phyloP scores from a whole-genome alignment of 2,113 vertebrate genomes.

The Pituophis catenifer region DNA sequence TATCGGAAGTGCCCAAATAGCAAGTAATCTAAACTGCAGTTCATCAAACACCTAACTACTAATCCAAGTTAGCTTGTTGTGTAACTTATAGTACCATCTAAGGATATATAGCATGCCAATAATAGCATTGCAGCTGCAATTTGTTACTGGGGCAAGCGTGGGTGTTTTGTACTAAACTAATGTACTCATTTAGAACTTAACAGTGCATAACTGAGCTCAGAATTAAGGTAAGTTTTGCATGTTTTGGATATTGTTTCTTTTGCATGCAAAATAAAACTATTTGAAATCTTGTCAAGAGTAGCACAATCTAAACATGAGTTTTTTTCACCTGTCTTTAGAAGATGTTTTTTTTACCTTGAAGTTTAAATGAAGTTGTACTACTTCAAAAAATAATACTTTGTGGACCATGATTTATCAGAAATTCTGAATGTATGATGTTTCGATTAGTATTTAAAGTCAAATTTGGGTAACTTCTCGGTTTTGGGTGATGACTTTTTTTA shows the following conservation, averaged over 20 bases:
- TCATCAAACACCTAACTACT: neutral
- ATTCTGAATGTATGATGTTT: neutral
- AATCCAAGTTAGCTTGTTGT: neutral
- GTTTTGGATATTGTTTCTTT: slow-evolving; percentile 14
- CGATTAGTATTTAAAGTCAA: neutral
- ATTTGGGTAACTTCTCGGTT: neutral
- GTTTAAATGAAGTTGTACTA: neutral
- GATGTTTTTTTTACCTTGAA: neutral
- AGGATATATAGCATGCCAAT: slow-evolving; percentile 15
- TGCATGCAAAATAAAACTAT: slow-evolving; percentile 26
- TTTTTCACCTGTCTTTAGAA: neutral
- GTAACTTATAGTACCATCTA: neutral
- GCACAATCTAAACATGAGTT: neutral
- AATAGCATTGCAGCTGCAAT: slow-evolving; percentile 1
- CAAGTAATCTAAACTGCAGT: neutral
- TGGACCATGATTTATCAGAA: neutral
- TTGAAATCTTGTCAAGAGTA: neutral
- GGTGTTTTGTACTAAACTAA: slow-evolving; percentile 58
- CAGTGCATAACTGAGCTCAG: slow-evolving; percentile 16
- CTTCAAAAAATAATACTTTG: slow-evolving; percentile 9
- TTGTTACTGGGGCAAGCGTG: neutral
- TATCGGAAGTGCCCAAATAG: neutral
- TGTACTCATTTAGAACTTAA: slow-evolving; percentile 22
- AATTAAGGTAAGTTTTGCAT: slow-evolving; percentile 63
- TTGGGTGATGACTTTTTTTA: neutral